These are phyloP conservation scores for Chelmon rostratus DNA, from an alignment of 2,797 vertebrate genomes.

Conservation along the genomic window DNA sequence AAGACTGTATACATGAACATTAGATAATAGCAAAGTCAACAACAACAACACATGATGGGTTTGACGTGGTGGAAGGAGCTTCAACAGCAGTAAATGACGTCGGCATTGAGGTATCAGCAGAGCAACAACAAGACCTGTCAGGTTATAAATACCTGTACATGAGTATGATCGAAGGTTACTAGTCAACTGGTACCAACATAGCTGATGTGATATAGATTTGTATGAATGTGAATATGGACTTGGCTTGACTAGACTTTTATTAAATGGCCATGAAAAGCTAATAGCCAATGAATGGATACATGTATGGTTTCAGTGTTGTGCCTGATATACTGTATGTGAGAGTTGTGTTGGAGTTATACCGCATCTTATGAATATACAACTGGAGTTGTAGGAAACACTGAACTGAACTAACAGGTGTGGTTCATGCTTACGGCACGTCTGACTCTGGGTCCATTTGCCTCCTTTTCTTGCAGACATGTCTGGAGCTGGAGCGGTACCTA, in stretches of 20 bases:
- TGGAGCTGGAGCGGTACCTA: slow-evolving; percentile 95
- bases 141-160: too few species aligned
- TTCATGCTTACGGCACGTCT: slow-evolving; percentile 27
- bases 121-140: too few species aligned
- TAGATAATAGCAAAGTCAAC: too few species aligned
- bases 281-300: neutral
- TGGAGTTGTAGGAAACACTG: neutral
- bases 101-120: too few species aligned
- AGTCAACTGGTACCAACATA: too few species aligned
- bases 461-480: slow-evolving; percentile 89
- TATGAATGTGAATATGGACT: too few species aligned
- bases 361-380: neutral
- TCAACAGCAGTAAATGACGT: too few species aligned
- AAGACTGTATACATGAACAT: too few species aligned
- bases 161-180: too few species aligned
- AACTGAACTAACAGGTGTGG: neutral
- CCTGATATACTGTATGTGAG: neutral
- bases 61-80: too few species aligned
- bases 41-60: too few species aligned
- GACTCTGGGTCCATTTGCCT: slow-evolving; percentile 19
- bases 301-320: neutral
- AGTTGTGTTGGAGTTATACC: neutral
- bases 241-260: neutral
- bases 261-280: neutral
- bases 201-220: too few species aligned